Conservation (phyloP, 2,888 invertebrate genomes). For the Brachycybe producta region DNA sequence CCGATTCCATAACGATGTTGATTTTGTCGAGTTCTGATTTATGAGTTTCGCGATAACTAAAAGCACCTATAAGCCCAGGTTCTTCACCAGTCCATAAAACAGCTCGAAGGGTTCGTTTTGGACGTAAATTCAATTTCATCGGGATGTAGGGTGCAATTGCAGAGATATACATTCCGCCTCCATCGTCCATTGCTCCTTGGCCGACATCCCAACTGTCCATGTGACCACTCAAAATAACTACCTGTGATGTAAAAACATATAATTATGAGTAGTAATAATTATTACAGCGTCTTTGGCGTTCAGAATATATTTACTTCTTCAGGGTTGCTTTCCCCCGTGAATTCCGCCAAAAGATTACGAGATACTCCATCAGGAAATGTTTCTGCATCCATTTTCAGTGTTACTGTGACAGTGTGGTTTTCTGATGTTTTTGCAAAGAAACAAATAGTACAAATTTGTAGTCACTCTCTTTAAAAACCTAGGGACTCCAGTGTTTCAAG, state of each 20-base stretch:
- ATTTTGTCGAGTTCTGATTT: conserved; percentile 46
- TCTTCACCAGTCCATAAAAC: conserved; percentile 75
- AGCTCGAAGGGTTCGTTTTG: conserved; percentile 56
- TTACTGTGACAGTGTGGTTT: not conserved
- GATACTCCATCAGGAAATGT: not conserved
- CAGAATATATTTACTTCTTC: not conserved
- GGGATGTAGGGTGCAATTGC: conserved; percentile 58
- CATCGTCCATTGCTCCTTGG: conserved; percentile 73
- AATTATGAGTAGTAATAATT: too few relatives aligned
- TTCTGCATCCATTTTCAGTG: not conserved
- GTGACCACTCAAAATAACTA: conserved; percentile 68
- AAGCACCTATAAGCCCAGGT: conserved; percentile 52
- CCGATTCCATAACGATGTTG: conserved; percentile 68
- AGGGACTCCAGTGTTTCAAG: too few relatives aligned
- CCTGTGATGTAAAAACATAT: conserved; percentile 24
- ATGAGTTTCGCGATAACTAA: conserved; percentile 49
- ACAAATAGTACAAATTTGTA: too few relatives aligned
- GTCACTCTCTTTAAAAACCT: too few relatives aligned
- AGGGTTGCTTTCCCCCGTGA: not conserved
- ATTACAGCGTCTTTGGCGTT: too few relatives aligned
- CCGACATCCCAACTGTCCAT: conserved; percentile 81
- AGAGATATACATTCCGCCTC: conserved; percentile 62
- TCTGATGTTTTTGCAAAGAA: too few relatives aligned
- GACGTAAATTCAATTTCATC: conserved; percentile 47
- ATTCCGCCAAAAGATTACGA: not conserved